Percentiles rank a stretch among this genome's conserved stretches.
Evolutionary conservation across 2,797 vertebrate species (phyloP).

Genomic region (Diplodus puntazzo): DNA sequence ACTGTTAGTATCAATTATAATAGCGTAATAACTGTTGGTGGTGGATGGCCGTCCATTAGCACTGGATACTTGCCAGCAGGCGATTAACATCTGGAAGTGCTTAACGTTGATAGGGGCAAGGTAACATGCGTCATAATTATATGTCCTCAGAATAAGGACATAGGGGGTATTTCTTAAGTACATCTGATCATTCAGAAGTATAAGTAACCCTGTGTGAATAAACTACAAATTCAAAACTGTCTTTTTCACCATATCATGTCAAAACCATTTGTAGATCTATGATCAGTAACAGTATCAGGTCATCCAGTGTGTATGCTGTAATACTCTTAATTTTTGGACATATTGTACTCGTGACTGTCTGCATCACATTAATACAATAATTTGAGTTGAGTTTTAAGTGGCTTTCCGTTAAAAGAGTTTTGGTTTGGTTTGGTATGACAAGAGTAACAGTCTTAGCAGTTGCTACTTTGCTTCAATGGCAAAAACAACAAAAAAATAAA

Average conservation of each 20-base stretch:
- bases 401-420: slow-evolving; percentile 3
- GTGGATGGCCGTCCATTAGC: background rate
- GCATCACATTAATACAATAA: background rate
- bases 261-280: background rate
- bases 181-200: too few species aligned
- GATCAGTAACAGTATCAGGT: background rate
- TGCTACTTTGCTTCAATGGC: background rate
- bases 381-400: background rate
- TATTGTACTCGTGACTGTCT: background rate
- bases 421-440: slow-evolving; percentile 5
- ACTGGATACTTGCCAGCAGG: background rate
- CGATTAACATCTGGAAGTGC: too few species aligned
- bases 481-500: background rate
- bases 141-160: background rate
- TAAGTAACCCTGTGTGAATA: background rate
- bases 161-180: too few species aligned
- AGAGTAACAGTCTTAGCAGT: background rate
- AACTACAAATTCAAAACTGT: background rate
- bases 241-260: background rate
- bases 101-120: too few species aligned
- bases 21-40: too few species aligned
- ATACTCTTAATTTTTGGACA: background rate
- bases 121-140: background rate
- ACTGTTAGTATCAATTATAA: background rate
- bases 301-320: background rate